phyloP scores from a whole-genome alignment of 2,888 invertebrate species.

The Caradrina clavipalpis region DNA sequence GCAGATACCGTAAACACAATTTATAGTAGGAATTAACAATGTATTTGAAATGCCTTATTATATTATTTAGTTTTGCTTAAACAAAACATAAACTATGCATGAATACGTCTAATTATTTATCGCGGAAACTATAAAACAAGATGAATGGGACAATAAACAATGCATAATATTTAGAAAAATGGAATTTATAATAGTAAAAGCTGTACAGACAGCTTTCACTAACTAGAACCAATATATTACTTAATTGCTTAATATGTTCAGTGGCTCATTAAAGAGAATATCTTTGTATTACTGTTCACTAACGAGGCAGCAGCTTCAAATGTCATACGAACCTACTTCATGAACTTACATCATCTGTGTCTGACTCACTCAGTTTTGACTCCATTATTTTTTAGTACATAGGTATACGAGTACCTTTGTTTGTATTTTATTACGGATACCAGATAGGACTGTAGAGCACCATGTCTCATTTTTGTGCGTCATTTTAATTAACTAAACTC shows the following conservation, averaged over 20 bases:
- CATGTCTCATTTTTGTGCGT: not conserved
- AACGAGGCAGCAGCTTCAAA: slow-evolving; percentile 67
- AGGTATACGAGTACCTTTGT: slow-evolving; percentile 4
- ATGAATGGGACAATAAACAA: slow-evolving; percentile 66
- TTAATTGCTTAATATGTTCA: slow-evolving; percentile 66
- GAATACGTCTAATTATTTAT: slow-evolving; percentile 59
- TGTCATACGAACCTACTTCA: slow-evolving; percentile 56
- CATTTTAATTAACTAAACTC: not conserved
- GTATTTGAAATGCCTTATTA: slow-evolving; percentile 34
- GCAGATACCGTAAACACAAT: slow-evolving; percentile 52
- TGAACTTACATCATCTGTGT: slow-evolving; percentile 64
- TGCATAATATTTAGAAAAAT: slow-evolving; percentile 57
- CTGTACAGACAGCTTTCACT: slow-evolving; percentile 65
- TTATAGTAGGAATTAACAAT: slow-evolving; percentile 40
- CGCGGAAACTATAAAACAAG: slow-evolving; percentile 62
- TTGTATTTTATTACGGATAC: slow-evolving; percentile 20
- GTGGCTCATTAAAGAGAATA: slow-evolving; percentile 62
- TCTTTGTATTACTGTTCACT: slow-evolving; percentile 65
- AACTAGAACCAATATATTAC: slow-evolving; percentile 62
- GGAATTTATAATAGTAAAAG: slow-evolving; percentile 60
- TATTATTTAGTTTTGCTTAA: slow-evolving; percentile 48
- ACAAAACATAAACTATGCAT: slow-evolving; percentile 59
- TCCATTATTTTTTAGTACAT: slow-evolving; percentile 57
- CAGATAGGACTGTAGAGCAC: not conserved
- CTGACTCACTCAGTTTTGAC: slow-evolving; percentile 63